These are phyloP conservation scores for Syngnathus scovelli DNA, from an alignment of 2,113 vertebrate species.

Conservation along the genomic window DNA sequence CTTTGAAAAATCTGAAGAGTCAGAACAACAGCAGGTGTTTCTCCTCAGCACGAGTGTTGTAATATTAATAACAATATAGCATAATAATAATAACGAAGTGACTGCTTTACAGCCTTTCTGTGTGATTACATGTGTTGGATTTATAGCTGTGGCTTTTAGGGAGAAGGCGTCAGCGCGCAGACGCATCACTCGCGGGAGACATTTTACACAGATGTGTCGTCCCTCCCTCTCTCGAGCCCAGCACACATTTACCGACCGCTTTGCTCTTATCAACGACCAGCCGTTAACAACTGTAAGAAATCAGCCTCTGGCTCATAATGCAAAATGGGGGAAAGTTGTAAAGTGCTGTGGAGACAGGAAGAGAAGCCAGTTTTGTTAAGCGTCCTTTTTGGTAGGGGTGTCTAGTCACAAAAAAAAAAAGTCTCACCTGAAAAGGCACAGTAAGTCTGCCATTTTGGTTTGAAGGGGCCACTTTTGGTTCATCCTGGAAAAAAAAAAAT, in stretches of 20 bases:
- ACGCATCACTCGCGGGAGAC: neutral
- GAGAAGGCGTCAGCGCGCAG: neutral
- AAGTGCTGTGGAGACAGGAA: too few relatives aligned
- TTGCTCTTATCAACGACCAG: neutral
- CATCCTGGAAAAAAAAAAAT: neutral
- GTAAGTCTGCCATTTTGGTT: neutral
- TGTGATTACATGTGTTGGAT: conserved; percentile 1
- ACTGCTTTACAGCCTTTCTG: conserved; percentile 7
- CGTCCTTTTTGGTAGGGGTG: too few relatives aligned
- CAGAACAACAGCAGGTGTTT: conserved; percentile 56
- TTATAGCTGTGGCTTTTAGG: neutral
- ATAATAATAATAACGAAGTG: conserved; percentile 1
- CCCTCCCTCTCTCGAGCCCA: neutral
- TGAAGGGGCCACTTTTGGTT: neutral
- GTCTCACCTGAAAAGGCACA: neutral
- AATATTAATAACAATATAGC: conserved; percentile 1
- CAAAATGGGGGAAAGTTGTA: neutral
- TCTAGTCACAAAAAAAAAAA: neutral
- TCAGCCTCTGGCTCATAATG: neutral
- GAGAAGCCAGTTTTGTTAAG: too few relatives aligned
- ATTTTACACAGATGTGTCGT: neutral
- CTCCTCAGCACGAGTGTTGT: conserved; percentile 29
- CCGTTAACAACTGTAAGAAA: neutral
- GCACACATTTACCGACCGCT: neutral
- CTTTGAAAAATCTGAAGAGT: conserved; percentile 37